Evolutionary conservation across 2,797 vertebrate species (phyloP).

Genomic region (Gila robusta): DNA sequence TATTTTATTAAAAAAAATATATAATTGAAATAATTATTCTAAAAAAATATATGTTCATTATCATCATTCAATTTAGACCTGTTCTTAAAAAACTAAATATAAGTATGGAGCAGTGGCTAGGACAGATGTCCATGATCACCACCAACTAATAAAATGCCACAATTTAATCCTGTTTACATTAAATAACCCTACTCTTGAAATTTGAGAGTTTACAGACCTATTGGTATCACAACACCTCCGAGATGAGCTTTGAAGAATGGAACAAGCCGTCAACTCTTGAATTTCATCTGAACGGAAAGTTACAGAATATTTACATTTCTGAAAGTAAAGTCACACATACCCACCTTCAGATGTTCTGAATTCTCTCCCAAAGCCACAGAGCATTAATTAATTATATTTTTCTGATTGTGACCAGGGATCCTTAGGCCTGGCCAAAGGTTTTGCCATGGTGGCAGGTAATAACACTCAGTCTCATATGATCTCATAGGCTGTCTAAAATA

Average conservation of each 20-base stretch:
- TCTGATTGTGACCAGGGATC: conserved; percentile 24
- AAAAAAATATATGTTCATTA: too few relatives aligned
- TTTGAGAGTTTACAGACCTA: not conserved
- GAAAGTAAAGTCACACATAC: not conserved
- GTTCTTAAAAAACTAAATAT: not conserved
- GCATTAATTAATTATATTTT: conserved; percentile 46
- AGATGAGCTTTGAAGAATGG: not conserved
- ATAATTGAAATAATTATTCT: too few relatives aligned
- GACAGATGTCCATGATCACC: not conserved
- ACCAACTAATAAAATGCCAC: not conserved
- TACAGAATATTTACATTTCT: conserved; percentile 42
- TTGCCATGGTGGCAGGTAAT: not conserved
- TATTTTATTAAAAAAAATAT: not conserved
- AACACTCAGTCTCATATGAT: not conserved
- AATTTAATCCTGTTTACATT: not conserved
- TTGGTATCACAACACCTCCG: not conserved
- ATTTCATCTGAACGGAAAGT: conserved; percentile 25
- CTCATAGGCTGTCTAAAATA: not conserved
- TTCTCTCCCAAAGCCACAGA: conserved; percentile 42
- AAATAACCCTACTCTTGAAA: not conserved
- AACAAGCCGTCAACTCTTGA: not conserved
- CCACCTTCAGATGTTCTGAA: conserved; percentile 16
- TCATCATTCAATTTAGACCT: too few relatives aligned
- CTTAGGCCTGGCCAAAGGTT: conserved; percentile 21
- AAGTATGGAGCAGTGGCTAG: not conserved